Percentiles rank a stretch among this genome's conserved stretches.
Conservation (phyloP, 2,797 vertebrate species). For the Staurois parvus region DNA sequence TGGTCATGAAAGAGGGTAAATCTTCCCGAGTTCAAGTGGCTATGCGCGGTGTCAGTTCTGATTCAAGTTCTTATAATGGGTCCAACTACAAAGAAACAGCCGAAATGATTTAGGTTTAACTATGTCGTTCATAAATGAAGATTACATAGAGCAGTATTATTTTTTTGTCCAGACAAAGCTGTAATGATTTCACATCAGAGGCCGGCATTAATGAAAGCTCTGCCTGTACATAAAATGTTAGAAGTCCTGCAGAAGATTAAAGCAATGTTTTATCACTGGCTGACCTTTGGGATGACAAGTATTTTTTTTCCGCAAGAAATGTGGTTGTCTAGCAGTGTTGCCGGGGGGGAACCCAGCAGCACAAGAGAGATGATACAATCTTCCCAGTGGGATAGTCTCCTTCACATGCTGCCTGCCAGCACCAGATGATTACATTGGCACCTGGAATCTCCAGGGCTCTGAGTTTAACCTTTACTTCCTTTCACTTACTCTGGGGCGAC, state of each 20-base stretch:
- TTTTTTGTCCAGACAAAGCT: background rate
- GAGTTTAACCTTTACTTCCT: background rate
- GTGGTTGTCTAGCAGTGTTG: slow-evolving; percentile 7
- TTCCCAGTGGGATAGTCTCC: slow-evolving; percentile 41
- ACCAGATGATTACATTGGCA: slow-evolving; percentile 34
- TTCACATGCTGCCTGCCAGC: slow-evolving; percentile 17
- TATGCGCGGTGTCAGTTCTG: no score
- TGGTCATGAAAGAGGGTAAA: no score
- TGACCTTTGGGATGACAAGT: slow-evolving; percentile 25
- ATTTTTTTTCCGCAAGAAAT: slow-evolving; percentile 36
- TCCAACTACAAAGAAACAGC: no score
- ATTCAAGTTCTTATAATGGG: no score
- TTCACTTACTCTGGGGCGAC: slow-evolving; percentile 20
- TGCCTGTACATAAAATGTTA: background rate
- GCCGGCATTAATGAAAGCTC: background rate
- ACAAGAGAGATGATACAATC: slow-evolving; percentile 13
- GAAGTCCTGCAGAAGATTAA: slow-evolving; percentile 14
- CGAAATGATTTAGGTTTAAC: no score
- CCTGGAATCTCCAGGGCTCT: slow-evolving; percentile 18
- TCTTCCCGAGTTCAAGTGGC: no score
- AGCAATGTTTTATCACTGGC: slow-evolving; percentile 6
- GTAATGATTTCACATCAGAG: background rate
- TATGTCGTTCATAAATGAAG: no score
- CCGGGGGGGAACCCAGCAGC: slow-evolving; percentile 25
- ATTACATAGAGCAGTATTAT: no score